Evolutionary conservation across 2,113 vertebrate species (phyloP).

Genomic region (Danio rerio): GRCz12tu NC_133193.1:228501-229000

Average conservation of each 20-base stretch:
- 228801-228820: constrained; percentile 93
- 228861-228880: constrained; percentile 89
- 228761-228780: constrained; percentile 97
- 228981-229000: no score
- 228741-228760: constrained; percentile 68
- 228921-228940: no score
- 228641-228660: constrained; percentile 94
- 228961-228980: no score
- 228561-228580: constrained; percentile 96
- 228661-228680: constrained; percentile 96
- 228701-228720: background rate
- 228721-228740: background rate
- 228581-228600: constrained; percentile 94
- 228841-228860: constrained; percentile 91
- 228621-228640: constrained; percentile 98
- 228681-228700: constrained; percentile 11
- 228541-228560: constrained; percentile 96
- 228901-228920: no score
- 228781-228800: constrained; percentile 96
- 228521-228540: constrained; percentile 84
- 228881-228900: constrained; percentile 95
- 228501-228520: constrained; percentile 6
- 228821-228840: constrained; percentile 91
- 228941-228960: no score
- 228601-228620: constrained; percentile 92